Evolutionary conservation across 30 jellyfish, hydroid and myxozoan species (phyloP).

Genomic region (Catostylus mosaicus): DNA sequence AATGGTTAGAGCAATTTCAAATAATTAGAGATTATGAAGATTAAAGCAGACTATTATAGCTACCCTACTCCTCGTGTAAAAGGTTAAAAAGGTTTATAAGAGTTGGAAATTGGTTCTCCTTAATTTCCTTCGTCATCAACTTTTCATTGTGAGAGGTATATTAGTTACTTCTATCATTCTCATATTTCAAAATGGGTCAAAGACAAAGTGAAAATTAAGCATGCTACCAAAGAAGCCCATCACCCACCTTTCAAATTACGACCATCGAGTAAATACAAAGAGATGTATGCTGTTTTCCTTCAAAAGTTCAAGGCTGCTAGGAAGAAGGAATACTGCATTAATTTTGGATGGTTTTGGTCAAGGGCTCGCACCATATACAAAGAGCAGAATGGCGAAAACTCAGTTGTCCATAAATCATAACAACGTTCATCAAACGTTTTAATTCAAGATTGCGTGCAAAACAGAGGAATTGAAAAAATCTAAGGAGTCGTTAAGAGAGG

Average conservation of each 20-base stretch:
- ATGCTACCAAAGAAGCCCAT: conserved; percentile 18
- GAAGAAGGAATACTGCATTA: conserved; percentile 61
- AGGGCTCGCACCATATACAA: conserved; percentile 59
- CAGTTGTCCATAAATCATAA: conserved; percentile 24
- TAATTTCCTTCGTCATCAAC: not conserved
- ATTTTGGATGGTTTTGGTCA: conserved; percentile 72
- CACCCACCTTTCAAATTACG: conserved; percentile 44
- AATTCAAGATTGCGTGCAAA: conserved; percentile 9
- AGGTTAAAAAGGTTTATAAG: not conserved
- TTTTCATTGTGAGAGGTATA: not conserved
- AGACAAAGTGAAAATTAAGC: conserved; percentile 11
- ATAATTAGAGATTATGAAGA: not conserved
- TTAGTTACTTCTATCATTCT: not conserved
- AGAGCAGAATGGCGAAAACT: conserved; percentile 19
- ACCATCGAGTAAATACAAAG: conserved; percentile 43
- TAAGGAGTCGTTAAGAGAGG: conserved; percentile 58
- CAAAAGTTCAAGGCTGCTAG: conserved; percentile 31
- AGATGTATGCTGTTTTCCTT: conserved; percentile 29
- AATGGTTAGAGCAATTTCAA: not conserved
- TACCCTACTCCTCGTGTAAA: not conserved
- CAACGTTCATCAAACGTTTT: conserved; percentile 9
- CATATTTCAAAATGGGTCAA: conserved; percentile 19
- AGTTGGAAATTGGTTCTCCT: not conserved
- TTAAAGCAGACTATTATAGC: not conserved
- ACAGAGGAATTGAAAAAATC: conserved; percentile 43